phyloP scores from a whole-genome alignment of 1,140 invertebrate species.

The Cryptotermes secundus region DNA sequence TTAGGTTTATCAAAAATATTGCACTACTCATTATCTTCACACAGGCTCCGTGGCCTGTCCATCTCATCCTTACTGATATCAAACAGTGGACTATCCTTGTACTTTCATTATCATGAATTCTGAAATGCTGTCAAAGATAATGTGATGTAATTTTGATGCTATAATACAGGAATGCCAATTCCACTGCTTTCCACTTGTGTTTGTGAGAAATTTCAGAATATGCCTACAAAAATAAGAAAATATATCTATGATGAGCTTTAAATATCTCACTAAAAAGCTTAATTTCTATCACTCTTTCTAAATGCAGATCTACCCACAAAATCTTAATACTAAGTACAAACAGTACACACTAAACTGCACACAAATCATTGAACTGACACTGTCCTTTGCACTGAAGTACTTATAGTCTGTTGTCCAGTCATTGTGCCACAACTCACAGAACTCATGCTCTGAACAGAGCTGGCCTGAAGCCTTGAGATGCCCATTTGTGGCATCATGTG shows the following conservation, averaged over 20 bases:
- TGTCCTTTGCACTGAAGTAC: background rate
- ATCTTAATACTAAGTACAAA: constrained; percentile 3
- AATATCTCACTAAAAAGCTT: background rate
- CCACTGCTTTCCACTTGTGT: background rate
- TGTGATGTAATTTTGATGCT: background rate
- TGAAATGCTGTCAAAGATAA: too few relatives aligned
- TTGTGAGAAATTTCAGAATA: background rate
- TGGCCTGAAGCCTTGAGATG: background rate
- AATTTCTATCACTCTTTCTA: background rate
- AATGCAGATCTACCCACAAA: background rate
- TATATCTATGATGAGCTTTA: background rate
- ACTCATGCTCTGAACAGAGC: background rate
- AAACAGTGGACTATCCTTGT: too few relatives aligned
- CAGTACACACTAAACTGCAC: background rate
- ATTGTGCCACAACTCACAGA: background rate
- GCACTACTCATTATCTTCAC: too few relatives aligned
- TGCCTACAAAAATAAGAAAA: background rate
- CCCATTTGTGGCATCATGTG: background rate
- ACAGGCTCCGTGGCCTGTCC: too few relatives aligned
- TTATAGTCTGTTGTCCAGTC: background rate
- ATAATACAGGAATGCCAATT: background rate
- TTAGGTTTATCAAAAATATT: too few relatives aligned
- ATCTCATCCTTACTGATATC: too few relatives aligned
- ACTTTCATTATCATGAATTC: too few relatives aligned
- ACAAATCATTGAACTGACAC: background rate